Base-by-base conservation (phyloP, 2,888 invertebrate species). In the Lasioglossum oenotherae region DNA sequence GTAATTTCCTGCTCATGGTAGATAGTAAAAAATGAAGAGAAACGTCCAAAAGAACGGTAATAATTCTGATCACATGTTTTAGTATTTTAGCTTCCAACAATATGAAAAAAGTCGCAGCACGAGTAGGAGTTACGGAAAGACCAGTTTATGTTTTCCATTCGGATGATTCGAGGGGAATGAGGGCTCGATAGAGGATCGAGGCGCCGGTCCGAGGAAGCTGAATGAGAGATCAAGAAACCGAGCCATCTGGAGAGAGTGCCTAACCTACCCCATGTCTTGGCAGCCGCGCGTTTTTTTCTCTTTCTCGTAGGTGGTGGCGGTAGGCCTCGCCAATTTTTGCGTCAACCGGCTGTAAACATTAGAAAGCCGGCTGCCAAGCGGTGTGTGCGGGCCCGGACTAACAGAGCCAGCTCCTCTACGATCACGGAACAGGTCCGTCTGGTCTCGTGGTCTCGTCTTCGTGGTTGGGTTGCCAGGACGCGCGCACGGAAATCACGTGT, bases 251-350 rank as follows among this genome's bases (percentile, higher is more conserved):
- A 87, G 84, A 80, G 84, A 80, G 78, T 78, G 77, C 94, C 93
- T 94, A 94, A 94, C 94, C 94, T 94, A 93, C 93, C 93, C 93
- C 93, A 93, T 93, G 92, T 93, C 93, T 94, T 94, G 94, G 94
- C 94, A 94, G 87, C 91, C 75, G 80, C 87, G 87, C 90, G 86
- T 92, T 93, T 92, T 91, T 91, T 89, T 92, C 88, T 79, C 84
- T 91, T 91, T 92, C 87, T 87, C 87, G 91, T 93, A 93, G 93
- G 93, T 88, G 84, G 82, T 74, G 74, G 77, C 78, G 78, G 92
- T 93, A 93, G 94, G 93, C 93, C 88, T 89, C 87, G 94, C 94
- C 94, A 94, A 95, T 94, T 94, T 95, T 94, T 94, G 92, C 93
- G 92, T 93, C 93, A 92, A 93, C 93, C 90, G 88, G 89, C 89